phyloP scores from a whole-genome alignment of 2,888 invertebrate species.

The Drosophila pegasa region DNA sequence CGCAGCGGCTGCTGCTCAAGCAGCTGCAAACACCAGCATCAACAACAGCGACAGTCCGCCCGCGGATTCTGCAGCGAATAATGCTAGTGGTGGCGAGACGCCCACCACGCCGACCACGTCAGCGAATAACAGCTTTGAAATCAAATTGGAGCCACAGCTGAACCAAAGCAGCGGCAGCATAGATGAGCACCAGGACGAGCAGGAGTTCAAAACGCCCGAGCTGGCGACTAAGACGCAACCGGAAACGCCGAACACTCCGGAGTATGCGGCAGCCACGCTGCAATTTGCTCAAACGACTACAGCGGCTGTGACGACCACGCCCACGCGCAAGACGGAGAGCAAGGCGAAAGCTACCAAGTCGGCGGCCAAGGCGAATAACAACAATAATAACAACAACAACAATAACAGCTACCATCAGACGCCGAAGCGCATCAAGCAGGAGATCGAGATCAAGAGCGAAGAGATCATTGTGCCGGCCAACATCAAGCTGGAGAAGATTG shows the following conservation, averaged over 20 bases:
- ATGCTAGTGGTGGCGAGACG: constrained; percentile 57
- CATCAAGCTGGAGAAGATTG: constrained; percentile 81
- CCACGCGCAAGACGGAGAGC: constrained; percentile 30
- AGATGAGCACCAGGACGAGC: constrained; percentile 68
- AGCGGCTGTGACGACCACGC: constrained; percentile 32
- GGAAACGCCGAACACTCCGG: constrained; percentile 90
- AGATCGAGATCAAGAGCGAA: constrained; percentile 83
- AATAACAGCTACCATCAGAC: constrained; percentile 74
- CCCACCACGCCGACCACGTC: constrained; percentile 82
- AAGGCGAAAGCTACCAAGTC: constrained; percentile 56
- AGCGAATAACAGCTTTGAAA: constrained; percentile 75
- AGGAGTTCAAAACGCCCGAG: constrained; percentile 57
- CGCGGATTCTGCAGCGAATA: constrained; percentile 48
- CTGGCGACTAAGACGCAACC: constrained; percentile 75
- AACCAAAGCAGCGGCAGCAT: constrained; percentile 64
- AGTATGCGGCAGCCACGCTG: constrained; percentile 91
- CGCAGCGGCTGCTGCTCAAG: constrained; percentile 82
- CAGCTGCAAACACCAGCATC: constrained; percentile 64
- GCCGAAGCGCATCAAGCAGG: constrained; percentile 82
- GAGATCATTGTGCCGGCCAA: constrained; percentile 82
- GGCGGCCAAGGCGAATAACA: constrained; percentile 60
- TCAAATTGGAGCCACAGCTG: constrained; percentile 73
- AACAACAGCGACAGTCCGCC: constrained; percentile 65
- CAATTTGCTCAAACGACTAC: constrained; percentile 86
- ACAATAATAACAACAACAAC: constrained; percentile 60